Conservation (phyloP, 2,797 vertebrate species). For the Rhabdomys pumilio region DNA sequence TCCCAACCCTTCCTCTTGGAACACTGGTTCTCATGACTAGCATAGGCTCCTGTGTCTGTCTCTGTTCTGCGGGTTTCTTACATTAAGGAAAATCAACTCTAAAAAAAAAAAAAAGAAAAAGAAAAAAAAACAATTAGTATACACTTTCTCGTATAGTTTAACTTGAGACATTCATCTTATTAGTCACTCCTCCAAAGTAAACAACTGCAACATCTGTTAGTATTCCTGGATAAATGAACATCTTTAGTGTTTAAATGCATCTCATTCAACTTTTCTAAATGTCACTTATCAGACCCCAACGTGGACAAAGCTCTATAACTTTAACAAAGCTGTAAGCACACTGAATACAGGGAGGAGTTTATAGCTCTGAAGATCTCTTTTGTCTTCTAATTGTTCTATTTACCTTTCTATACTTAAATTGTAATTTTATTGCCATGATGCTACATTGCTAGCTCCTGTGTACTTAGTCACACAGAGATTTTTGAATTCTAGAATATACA, state of each 20-base stretch:
- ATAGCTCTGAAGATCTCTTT: not conserved
- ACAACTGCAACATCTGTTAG: not conserved
- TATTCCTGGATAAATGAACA: constrained; percentile 1
- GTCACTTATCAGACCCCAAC: not conserved
- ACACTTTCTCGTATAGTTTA: not conserved
- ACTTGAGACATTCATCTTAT: not conserved
- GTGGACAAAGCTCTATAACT: not conserved
- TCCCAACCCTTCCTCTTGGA: constrained; percentile 26
- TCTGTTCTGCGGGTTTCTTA: not conserved
- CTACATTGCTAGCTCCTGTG: not conserved
- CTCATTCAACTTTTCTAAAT: constrained; percentile 31
- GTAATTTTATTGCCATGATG: not conserved
- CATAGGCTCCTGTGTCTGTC: not conserved
- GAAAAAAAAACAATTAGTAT: not conserved
- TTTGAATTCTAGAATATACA: not conserved
- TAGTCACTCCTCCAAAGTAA: not conserved
- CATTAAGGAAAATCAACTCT: not conserved
- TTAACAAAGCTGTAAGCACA: not conserved
- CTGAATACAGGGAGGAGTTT: not conserved
- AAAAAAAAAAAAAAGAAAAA: too few relatives aligned
- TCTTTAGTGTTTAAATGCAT: not conserved
- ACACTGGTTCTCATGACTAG: not conserved
- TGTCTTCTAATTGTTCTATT: constrained; percentile 3
- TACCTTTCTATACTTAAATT: not conserved
- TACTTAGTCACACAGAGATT: not conserved